phyloP scores from a whole-genome alignment of 2,797 vertebrate genomes.

The Chaunax sp. region DNA sequence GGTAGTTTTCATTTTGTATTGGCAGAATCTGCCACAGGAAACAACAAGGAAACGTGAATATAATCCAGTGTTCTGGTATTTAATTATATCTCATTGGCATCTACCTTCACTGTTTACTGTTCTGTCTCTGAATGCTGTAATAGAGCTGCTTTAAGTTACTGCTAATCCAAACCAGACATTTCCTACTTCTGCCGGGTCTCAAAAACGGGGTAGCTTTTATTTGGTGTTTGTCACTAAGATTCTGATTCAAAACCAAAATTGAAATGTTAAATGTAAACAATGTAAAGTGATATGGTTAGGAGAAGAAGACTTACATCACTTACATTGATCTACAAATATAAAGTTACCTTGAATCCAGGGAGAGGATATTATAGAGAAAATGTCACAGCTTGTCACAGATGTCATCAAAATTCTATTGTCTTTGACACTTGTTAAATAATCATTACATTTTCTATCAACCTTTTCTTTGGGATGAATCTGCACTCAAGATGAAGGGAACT shows the following conservation, averaged over 20 bases:
- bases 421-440: neutral
- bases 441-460: constrained; percentile 2
- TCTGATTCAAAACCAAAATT: no score
- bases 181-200: no score
- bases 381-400: no score
- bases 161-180: no score
- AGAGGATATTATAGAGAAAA: neutral
- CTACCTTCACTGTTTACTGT: no score
- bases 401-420: neutral
- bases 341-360: neutral
- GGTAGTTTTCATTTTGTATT: no score
- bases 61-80: neutral
- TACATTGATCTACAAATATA: neutral
- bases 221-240: neutral
- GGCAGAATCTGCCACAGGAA: no score
- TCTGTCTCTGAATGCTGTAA: neutral
- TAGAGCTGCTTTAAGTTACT: neutral
- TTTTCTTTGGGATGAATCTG: neutral
- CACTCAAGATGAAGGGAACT: neutral
- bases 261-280: no score
- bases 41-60: neutral
- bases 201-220: neutral
- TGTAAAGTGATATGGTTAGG: neutral
- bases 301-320: no score
- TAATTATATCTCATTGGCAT: neutral